Evolutionary conservation across 35 echinoderm and acorn worm genomes (phyloP), one percentile per base, ranked within the genome.

Genomic region (Apostichopus parvimensis): DNA sequence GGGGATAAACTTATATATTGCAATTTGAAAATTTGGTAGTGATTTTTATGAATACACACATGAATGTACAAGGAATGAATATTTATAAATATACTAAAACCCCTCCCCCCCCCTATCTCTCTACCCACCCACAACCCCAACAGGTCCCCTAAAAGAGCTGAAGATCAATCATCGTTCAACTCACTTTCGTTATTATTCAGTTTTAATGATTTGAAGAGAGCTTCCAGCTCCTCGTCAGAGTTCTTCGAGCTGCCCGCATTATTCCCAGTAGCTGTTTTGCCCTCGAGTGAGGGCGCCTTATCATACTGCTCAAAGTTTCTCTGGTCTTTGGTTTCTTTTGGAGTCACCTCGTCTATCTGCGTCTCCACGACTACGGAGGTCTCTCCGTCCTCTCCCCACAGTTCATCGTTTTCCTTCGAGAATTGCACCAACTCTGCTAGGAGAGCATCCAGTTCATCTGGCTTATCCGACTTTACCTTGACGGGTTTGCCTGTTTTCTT

Each of bases 361-460:
- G 61, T 88, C 6, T 88, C 86, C 57, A 25, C 5, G 9, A 24
- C 61, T 8, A 5, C 55, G n/a, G 14, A 22, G 23, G 26, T 24
- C 58, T 61, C 12, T 20, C 9, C 60, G 1, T 91, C 77, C 6
- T 77, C 68, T 57, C 17, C 73, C 52, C 34, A 54, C 11, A 91
- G 53, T 91, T 91, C 89, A 6, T 77, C 72, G 12, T 79, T 91
- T 12, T 78, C 76, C 55, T 91, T 79, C 53, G 89, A 78, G 28
- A 91, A 91, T 34, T 91, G 54, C 13, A 26, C 89, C 14, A 91
- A 73, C 23, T 91, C 89, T 53, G 89, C 89, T 22, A 91, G 73
- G 9, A 91, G 54, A 59, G 77, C 89, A 54, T 91, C 76, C 5
- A 91, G 77, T 57, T 79, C 76, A 17, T 91, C 89, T 0, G 73